A percentile compares a stretch with the other conserved stretches of the same genome.
These are phyloP conservation scores for Formica selysi DNA, from an alignment of 1,140 invertebrate genomes.

Conservation along the genomic window DNA sequence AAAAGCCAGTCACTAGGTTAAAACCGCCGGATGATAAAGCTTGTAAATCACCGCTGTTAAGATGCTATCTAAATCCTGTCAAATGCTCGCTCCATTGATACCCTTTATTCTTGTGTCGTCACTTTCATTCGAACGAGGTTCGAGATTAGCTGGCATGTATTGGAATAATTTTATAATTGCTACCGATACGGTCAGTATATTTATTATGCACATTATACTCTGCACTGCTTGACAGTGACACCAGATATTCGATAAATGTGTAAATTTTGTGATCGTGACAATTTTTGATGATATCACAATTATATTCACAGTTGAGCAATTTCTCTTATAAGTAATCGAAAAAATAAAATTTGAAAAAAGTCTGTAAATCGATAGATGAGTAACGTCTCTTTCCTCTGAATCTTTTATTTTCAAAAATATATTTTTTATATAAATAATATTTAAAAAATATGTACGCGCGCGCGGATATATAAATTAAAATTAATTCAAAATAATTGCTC, in stretches of 20 bases:
- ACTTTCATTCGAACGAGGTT: conserved; percentile 74
- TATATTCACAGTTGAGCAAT: not conserved
- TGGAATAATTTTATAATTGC: conserved; percentile 73
- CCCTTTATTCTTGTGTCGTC: conserved; percentile 83
- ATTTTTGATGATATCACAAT: conserved; percentile 6
- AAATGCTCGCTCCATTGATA: conserved; percentile 80
- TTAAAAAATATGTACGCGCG: too few relatives aligned
- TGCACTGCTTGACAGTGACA: conserved; percentile 16
- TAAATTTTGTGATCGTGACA: not conserved
- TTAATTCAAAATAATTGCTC: not conserved
- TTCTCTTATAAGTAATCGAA: not conserved
- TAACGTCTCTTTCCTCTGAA: not conserved
- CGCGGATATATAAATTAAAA: not conserved
- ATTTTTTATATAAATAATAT: not conserved
- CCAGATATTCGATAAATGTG: conserved; percentile 1
- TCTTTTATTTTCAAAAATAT: too few relatives aligned
- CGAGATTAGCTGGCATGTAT: conserved; percentile 49
- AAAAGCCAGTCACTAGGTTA: conserved; percentile 67
- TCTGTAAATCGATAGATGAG: not conserved
- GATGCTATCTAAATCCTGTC: conserved; percentile 84
- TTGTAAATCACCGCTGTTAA: conserved; percentile 82
- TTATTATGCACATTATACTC: conserved; percentile 28
- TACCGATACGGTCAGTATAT: conserved; percentile 25
- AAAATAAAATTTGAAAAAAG: not conserved
- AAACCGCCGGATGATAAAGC: conserved; percentile 73